phyloP scores from a whole-genome alignment of 2,797 vertebrate species.

The Parambassis ranga region DNA sequence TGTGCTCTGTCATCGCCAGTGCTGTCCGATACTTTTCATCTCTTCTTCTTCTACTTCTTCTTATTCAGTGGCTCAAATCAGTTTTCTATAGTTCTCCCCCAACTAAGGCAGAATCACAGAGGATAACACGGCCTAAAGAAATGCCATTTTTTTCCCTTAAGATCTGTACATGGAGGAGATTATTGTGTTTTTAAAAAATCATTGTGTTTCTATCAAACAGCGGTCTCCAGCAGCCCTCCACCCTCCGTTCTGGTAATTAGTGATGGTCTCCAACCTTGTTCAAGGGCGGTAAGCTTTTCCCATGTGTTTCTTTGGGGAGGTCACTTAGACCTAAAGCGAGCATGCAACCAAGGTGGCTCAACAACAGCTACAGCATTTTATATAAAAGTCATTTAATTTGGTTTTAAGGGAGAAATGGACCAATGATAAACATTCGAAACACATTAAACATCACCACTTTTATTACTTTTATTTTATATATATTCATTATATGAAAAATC shows the following conservation, averaged over 20 bases:
- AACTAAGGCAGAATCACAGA: constrained; percentile 50
- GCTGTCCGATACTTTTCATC: constrained; percentile 62
- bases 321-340: constrained; percentile 17
- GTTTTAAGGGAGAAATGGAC: not conserved
- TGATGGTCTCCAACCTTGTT: constrained; percentile 54
- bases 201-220: constrained; percentile 55
- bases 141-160: constrained; percentile 20
- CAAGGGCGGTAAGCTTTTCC: constrained; percentile 56
- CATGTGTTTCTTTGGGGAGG: constrained; percentile 33
- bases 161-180: constrained; percentile 54
- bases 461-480: too few species aligned
- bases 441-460: not conserved
- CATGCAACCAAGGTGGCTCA: constrained; percentile 19
- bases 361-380: not conserved
- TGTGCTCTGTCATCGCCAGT: constrained; percentile 38
- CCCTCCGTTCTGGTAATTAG: constrained; percentile 51
- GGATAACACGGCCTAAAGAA: constrained; percentile 50
- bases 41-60: constrained; percentile 41
- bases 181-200: constrained; percentile 50
- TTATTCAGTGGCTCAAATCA: constrained; percentile 22
- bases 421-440: not conserved
- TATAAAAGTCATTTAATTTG: not conserved
- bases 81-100: constrained; percentile 9
- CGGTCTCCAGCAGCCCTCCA: constrained; percentile 1
- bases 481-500: too few species aligned